Base-by-base conservation (phyloP, 2,113 vertebrate genomes). In the Salvelinus namaycush region DNA sequence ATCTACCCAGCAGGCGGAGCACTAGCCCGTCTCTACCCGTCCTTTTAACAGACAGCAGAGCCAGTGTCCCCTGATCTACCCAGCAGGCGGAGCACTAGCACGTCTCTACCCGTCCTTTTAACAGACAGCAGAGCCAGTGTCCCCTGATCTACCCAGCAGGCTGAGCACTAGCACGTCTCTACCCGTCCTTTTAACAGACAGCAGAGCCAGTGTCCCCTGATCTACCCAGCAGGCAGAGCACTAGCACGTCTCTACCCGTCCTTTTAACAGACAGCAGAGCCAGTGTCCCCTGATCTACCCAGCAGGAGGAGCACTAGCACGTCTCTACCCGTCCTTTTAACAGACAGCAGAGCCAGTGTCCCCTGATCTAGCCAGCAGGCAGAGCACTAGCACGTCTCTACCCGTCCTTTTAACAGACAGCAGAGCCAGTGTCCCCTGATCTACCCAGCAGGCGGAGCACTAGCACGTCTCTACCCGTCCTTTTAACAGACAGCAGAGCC, bases 171-270 rank as follows among this genome's bases (percentile, higher is more conserved):
- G 2, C 11, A 16, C 4, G 0, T 13, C 84, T 77, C 79, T 16
- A 54, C 86, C 72, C 11, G 6, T 7, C 51, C 0, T 24, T 24
- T 24, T 24, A 24, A 24, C 24, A 24, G 81, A 7, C 93, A 94
- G n/a, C 95, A 96, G 90, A 96, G 97, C 82, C 96, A 98, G 85
- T 98, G 97, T 84, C 83, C 92, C 1, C 86, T 99, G 54, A 94
- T 92, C 1, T 88, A 95, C 0, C 92, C 96, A 2, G 96, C 94
- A 12, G 93, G 93, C 0, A 84, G 72, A 96, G 2, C 11, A 16
- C 4, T 1, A 96, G 2, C 11, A 16, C 4, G 0, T 13, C 84
- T 77, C 79, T 16, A 54, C 86, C 72, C 11, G 6, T 7, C 51
- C 0, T 24, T 24, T 24, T 24, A 24, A 24, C 24, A 24, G 81